These are phyloP conservation scores for Talpa occidentalis DNA, from an alignment of 2,113 vertebrate species.

Conservation along the genomic window DNA sequence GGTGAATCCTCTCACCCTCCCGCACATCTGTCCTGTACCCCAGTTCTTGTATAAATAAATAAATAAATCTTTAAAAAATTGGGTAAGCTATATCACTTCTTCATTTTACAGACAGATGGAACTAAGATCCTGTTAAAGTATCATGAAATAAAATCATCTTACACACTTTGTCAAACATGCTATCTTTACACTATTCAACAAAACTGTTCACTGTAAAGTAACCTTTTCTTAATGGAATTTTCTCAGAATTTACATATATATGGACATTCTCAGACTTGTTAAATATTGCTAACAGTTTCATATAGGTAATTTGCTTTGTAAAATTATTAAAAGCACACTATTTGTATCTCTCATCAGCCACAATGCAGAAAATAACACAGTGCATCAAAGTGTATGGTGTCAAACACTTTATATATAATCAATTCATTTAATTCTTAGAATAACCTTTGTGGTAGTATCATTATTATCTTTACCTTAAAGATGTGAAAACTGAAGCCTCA, in stretches of 20 bases:
- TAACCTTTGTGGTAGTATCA: neutral
- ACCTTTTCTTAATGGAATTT: neutral
- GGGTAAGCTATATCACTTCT: neutral
- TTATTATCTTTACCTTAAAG: neutral
- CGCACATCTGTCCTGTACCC: no score
- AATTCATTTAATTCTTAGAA: neutral
- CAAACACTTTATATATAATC: neutral
- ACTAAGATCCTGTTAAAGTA: neutral
- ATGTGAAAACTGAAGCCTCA: neutral
- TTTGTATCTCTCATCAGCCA: neutral
- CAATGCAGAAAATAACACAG: neutral
- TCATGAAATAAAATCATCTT: neutral
- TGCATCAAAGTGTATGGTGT: neutral
- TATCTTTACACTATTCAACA: neutral
- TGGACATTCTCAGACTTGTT: neutral
- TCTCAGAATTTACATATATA: neutral
- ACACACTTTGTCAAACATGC: neutral
- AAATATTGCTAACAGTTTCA: neutral
- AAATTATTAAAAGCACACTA: neutral
- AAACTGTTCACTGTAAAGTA: neutral
- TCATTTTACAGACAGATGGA: neutral
- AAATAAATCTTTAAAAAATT: no score
- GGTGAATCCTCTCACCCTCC: no score
- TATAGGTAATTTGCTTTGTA: neutral
- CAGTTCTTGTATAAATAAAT: no score